Percentiles rank a stretch among this genome's conserved stretches.
Conservation (phyloP, 2,797 vertebrate species). For the Coregonus ussuriensis region DNA sequence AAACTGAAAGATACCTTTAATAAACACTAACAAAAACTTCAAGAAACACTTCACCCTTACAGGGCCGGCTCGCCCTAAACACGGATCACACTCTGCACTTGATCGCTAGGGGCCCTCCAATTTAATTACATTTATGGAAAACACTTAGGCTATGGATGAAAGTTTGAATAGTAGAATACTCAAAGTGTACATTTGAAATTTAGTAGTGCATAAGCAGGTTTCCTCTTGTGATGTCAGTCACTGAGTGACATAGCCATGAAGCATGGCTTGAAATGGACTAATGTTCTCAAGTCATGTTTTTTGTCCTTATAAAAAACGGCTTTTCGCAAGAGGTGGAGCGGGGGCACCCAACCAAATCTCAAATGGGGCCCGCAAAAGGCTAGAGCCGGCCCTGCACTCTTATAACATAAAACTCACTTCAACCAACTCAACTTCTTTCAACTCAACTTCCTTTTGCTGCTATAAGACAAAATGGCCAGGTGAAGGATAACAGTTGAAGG, state of each 20-base stretch:
- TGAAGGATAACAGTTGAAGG: background rate
- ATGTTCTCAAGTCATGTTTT: background rate
- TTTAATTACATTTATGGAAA: background rate
- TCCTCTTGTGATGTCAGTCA: too few species aligned
- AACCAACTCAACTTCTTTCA: conserved; percentile 2
- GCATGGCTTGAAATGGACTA: background rate
- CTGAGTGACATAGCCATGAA: background rate
- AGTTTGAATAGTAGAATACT: too few species aligned
- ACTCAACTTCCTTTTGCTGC: conserved; percentile 3
- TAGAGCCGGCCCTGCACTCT: background rate
- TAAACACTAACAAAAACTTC: background rate
- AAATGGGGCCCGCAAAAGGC: background rate
- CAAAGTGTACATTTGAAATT: too few species aligned
- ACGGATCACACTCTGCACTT: background rate
- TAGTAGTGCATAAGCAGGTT: too few species aligned
- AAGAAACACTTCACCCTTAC: background rate
- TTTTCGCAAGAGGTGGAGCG: background rate
- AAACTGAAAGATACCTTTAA: background rate
- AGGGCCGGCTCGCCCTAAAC: background rate
- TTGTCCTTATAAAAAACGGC: too few species aligned
- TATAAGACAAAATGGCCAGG: background rate
- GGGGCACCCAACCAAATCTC: background rate
- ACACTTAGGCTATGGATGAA: background rate
- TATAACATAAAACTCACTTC: background rate
- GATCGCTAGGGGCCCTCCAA: too few species aligned